Conservation (phyloP, 1,140 invertebrate genomes). For the Tetraneura akinire region DNA sequence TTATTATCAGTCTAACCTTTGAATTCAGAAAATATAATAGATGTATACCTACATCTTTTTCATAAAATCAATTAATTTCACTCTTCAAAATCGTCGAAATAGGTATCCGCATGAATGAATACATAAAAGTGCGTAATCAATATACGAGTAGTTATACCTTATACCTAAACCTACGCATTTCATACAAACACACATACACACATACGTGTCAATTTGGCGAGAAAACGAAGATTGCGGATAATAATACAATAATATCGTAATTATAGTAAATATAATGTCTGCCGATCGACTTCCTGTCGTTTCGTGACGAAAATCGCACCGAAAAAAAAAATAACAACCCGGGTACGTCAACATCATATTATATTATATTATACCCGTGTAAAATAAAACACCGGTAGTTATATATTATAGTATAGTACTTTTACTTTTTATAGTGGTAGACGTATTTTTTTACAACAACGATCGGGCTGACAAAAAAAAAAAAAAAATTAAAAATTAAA, state of each 20-base stretch:
- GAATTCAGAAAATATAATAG: too few relatives aligned
- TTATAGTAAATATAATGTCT: not conserved
- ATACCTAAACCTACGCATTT: too few relatives aligned
- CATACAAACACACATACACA: too few relatives aligned
- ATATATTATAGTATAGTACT: not conserved
- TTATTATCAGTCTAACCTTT: too few relatives aligned
- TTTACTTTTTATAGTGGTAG: not conserved
- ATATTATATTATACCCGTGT: too few relatives aligned
- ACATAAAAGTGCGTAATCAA: too few relatives aligned
- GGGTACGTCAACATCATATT: too few relatives aligned
- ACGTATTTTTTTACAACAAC: not conserved
- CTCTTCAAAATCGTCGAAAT: too few relatives aligned
- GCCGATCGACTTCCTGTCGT: conserved; percentile 16
- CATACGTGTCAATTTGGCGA: conserved; percentile 4
- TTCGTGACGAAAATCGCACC: conserved; percentile 19
- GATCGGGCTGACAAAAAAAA: not conserved
- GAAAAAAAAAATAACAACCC: conserved; percentile 1
- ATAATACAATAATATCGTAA: not conserved
- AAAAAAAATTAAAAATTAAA: too few relatives aligned
- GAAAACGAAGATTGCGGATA: not conserved
- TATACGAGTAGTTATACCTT: too few relatives aligned
- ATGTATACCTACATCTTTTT: not conserved
- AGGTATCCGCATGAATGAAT: too few relatives aligned
- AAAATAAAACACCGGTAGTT: not conserved
- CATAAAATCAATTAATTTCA: too few relatives aligned